These are phyloP conservation scores for Nicator chloris DNA, from an alignment of 2,113 vertebrate genomes.

Conservation along the genomic window DNA sequence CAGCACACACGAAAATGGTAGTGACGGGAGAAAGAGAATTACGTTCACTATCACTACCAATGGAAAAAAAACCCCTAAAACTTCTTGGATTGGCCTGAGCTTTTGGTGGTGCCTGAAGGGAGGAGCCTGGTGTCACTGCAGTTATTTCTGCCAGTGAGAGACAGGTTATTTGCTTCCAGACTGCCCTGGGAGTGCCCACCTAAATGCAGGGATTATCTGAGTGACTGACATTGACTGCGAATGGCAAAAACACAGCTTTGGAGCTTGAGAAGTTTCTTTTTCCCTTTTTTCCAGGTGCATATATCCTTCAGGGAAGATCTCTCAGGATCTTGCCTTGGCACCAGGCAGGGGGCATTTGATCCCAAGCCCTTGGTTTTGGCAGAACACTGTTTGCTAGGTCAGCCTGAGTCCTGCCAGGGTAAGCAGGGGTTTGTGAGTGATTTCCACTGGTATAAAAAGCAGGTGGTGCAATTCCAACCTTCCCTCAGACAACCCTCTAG, in stretches of 20 bases:
- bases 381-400: background rate
- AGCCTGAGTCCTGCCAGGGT: background rate
- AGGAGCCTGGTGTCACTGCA: background rate
- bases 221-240: background rate
- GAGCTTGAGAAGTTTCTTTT: background rate
- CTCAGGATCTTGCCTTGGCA: background rate
- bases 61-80: background rate
- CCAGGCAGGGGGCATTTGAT: background rate
- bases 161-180: background rate
- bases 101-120: background rate
- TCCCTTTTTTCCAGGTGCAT: background rate
- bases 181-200: background rate
- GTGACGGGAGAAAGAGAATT: background rate
- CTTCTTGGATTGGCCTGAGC: background rate
- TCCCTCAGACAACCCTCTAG: background rate
- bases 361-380: background rate
- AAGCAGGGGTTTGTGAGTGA: background rate
- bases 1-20: background rate
- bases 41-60: background rate
- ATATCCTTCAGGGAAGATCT: background rate
- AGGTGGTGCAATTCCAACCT: background rate
- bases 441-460: background rate
- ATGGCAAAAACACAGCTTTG: background rate
- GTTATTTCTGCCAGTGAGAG: background rate
- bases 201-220: background rate